Conservation (phyloP, 1,140 invertebrate genomes). For the Temnothorax curvispinosus region DNA sequence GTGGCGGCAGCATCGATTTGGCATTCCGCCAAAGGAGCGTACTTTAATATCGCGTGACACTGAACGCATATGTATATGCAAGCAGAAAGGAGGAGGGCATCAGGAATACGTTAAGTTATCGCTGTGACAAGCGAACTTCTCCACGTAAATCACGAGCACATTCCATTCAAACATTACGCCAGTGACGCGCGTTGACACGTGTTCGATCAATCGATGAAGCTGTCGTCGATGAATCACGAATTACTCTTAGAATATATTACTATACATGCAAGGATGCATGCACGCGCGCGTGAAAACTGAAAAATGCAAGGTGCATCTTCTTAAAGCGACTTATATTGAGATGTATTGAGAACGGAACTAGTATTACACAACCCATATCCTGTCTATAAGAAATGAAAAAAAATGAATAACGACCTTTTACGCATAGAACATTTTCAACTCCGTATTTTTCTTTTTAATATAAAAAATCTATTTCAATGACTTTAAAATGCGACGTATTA, state of each 20-base stretch:
- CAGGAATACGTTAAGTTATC: slow-evolving; percentile 59
- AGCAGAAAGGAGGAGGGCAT: slow-evolving; percentile 29
- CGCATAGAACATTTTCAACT: background rate
- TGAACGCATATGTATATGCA: slow-evolving; percentile 23
- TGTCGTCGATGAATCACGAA: slow-evolving; percentile 31
- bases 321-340: background rate
- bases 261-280: background rate
- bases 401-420: background rate
- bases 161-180: slow-evolving; percentile 54
- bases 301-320: background rate
- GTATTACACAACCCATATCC: background rate
- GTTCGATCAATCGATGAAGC: slow-evolving; percentile 47
- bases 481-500: background rate
- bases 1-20: slow-evolving; percentile 66
- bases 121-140: slow-evolving; percentile 46
- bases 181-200: slow-evolving; percentile 31
- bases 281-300: background rate
- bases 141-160: slow-evolving; percentile 19
- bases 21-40: slow-evolving; percentile 61
- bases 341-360: background rate
- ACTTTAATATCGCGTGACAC: slow-evolving; percentile 72
- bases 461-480: background rate
- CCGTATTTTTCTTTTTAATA: too few species aligned
- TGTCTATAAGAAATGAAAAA: background rate
- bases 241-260: slow-evolving; percentile 8